phyloP scores from a whole-genome alignment of 2,888 invertebrate genomes.

The Perithous albicinctus region DNA sequence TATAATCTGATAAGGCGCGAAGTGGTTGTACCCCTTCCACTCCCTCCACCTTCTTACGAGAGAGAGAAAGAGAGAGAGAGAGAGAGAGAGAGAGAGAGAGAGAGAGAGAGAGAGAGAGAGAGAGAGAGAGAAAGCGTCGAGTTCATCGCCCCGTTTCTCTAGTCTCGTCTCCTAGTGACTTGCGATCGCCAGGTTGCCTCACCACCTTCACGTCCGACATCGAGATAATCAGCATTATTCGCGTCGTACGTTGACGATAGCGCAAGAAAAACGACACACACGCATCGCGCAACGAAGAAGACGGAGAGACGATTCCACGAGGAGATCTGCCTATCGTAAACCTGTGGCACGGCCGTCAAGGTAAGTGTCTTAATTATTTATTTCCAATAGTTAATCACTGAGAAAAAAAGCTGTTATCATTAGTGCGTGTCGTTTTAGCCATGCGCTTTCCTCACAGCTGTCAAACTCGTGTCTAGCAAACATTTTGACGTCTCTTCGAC shows the following conservation, averaged over 20 bases:
- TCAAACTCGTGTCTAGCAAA: slow-evolving; percentile 22
- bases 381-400: not conserved
- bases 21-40: not conserved
- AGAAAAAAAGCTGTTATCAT: not conserved
- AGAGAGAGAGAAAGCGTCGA: too few relatives aligned
- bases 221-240: slow-evolving; percentile 34
- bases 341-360: slow-evolving; percentile 75
- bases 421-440: not conserved
- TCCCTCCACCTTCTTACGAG: too few relatives aligned
- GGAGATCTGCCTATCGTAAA: slow-evolving; percentile 76
- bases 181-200: slow-evolving; percentile 37
- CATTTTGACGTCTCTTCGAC: slow-evolving; percentile 40
- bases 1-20: slow-evolving; percentile 14
- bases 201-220: not conserved
- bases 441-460: slow-evolving; percentile 21
- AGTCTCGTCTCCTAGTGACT: slow-evolving; percentile 38
- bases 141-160: slow-evolving; percentile 42
- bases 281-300: slow-evolving; percentile 60
- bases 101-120: too few relatives aligned
- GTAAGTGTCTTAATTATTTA: slow-evolving; percentile 44
- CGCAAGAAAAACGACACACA: slow-evolving; percentile 64
- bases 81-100: too few relatives aligned
- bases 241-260: slow-evolving; percentile 34
- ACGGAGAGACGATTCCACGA: slow-evolving; percentile 65
- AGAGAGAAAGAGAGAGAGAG: too few relatives aligned